A percentile compares a stretch with the other conserved stretches of the same genome.
Evolutionary conservation across 2,888 invertebrate genomes (phyloP).

Genomic region (Limulus polyphemus): DNA sequence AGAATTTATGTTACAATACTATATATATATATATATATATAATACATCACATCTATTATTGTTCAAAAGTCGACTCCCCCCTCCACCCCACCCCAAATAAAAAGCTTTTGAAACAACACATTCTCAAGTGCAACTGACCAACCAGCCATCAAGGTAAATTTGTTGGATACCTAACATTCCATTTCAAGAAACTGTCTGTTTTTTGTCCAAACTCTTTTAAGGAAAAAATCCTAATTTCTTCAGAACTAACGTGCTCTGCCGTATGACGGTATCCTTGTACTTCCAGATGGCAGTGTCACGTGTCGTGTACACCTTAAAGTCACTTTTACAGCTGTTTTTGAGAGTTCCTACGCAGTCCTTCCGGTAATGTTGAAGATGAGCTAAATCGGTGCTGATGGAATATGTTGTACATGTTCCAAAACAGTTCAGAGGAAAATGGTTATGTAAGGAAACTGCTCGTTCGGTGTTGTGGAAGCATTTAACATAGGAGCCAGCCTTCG

Average conservation of each 20-base stretch:
- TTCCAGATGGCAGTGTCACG: constrained; percentile 78
- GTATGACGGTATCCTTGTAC: constrained; percentile 61
- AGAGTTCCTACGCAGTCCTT: constrained; percentile 80
- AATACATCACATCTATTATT: too few relatives aligned
- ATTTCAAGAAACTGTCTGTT: too few relatives aligned
- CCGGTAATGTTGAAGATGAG: constrained; percentile 85
- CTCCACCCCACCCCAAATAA: too few relatives aligned
- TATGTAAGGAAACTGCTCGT: constrained; percentile 74
- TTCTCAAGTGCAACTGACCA: too few relatives aligned
- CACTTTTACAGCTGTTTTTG: constrained; percentile 61
- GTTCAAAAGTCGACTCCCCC: too few relatives aligned
- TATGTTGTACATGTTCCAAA: constrained; percentile 67
- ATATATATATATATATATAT: too few relatives aligned
- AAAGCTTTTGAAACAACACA: too few relatives aligned
- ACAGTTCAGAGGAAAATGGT: constrained; percentile 82
- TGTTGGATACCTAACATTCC: too few relatives aligned
- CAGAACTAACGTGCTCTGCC: constrained; percentile 55
- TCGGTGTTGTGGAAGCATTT: constrained; percentile 90
- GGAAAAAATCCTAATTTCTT: constrained; percentile 53
- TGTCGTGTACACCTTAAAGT: constrained; percentile 65
- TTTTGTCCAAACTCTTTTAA: too few relatives aligned
- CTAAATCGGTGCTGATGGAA: constrained; percentile 64
- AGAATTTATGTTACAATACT: too few relatives aligned
- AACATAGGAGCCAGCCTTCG: constrained; percentile 81
- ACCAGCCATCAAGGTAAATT: too few relatives aligned